Percentiles rank a stretch among this genome's conserved stretches.
Conservation (phyloP, 2,888 invertebrate species). For the Idaea straminata region DNA sequence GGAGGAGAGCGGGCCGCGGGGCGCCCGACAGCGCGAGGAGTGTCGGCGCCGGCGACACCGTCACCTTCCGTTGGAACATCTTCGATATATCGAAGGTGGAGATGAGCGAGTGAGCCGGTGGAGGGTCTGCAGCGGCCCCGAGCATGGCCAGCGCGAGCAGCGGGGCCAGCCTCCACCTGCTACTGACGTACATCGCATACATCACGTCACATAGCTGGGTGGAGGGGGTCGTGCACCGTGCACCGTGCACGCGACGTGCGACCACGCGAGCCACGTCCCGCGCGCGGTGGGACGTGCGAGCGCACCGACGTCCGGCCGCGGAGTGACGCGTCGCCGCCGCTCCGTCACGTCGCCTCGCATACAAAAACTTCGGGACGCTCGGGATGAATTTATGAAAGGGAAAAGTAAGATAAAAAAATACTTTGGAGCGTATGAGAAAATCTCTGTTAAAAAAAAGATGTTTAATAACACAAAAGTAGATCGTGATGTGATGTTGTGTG, state of each 20-base stretch:
- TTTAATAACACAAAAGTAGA: no score
- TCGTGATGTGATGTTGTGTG: no score
- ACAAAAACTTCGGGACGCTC: no score
- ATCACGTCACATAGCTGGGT: background rate
- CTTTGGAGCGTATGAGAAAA: no score
- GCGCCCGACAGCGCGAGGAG: background rate
- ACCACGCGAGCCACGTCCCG: slow-evolving; percentile 18
- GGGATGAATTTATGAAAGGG: no score
- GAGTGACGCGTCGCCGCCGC: slow-evolving; percentile 1
- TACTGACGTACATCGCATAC: background rate
- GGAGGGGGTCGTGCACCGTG: background rate
- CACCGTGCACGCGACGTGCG: slow-evolving; percentile 7
- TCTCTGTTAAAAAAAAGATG: no score
- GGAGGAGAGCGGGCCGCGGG: background rate
- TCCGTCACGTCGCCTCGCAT: background rate
- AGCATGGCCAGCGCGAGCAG: background rate
- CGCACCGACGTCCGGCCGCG: slow-evolving; percentile 14
- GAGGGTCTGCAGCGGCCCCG: slow-evolving; percentile 23
- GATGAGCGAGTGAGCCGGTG: slow-evolving; percentile 55
- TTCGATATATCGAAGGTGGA: slow-evolving; percentile 62
- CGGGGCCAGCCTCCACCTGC: no score
- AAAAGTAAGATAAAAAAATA: no score
- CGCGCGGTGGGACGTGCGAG: no score
- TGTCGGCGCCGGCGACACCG: background rate
- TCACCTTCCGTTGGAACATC: slow-evolving; percentile 36